A percentile compares a stretch with the other conserved stretches of the same genome.
Conservation (phyloP, 2,797 vertebrate species). For the Chaetophractus vellerosus region DNA sequence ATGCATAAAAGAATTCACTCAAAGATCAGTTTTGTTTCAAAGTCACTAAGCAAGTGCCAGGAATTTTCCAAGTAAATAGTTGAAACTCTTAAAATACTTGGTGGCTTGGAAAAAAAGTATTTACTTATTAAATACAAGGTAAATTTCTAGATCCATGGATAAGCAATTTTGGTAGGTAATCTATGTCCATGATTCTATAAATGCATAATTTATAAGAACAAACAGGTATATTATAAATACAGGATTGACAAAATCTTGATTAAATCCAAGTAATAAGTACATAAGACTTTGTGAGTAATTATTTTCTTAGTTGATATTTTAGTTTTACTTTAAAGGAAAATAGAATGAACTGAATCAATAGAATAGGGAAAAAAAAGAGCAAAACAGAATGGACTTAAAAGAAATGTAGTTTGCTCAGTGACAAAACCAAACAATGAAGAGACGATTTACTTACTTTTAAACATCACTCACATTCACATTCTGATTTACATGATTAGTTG, state of each 20-base stretch:
- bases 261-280: slow-evolving; percentile 44
- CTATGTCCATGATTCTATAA: slow-evolving; percentile 31
- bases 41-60: slow-evolving; percentile 75
- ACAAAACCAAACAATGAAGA: slow-evolving; percentile 55
- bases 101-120: slow-evolving; percentile 29
- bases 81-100: slow-evolving; percentile 83
- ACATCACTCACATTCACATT: slow-evolving; percentile 28
- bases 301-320: slow-evolving; percentile 29
- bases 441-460: slow-evolving; percentile 61
- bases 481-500: slow-evolving; percentile 37
- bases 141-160: not conserved
- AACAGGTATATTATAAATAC: slow-evolving; percentile 15
- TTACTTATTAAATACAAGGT: slow-evolving; percentile 21
- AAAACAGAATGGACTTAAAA: slow-evolving; percentile 19
- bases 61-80: slow-evolving; percentile 82
- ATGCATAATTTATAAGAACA: slow-evolving; percentile 1
- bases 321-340: slow-evolving; percentile 62
- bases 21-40: slow-evolving; percentile 84
- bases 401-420: slow-evolving; percentile 32
- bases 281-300: not conserved
- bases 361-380: not conserved
- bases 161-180: slow-evolving; percentile 66
- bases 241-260: not conserved
- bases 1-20: slow-evolving; percentile 67
- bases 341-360: slow-evolving; percentile 6